Percentiles rank a stretch among this genome's conserved stretches.
Evolutionary conservation across 1,140 invertebrate genomes (phyloP).

Genomic region (Armadillidium nasatum): DNA sequence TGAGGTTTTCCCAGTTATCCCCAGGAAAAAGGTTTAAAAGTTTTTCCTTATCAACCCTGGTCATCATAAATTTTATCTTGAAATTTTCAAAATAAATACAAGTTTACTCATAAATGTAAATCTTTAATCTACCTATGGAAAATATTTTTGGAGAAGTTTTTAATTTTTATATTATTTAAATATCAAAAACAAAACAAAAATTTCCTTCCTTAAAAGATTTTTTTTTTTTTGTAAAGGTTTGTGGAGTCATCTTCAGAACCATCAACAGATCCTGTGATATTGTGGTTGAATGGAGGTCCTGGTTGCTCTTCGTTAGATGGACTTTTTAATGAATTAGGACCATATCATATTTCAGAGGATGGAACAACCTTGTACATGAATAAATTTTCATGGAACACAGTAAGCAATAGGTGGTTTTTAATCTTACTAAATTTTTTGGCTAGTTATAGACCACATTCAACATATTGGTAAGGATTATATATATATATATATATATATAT

Average conservation of each 20-base stretch:
- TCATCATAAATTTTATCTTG: too few relatives aligned
- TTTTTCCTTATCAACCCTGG: too few relatives aligned
- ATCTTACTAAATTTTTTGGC: too few relatives aligned
- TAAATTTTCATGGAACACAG: conserved; percentile 26
- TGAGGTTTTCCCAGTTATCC: too few relatives aligned
- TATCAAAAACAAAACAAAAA: background rate
- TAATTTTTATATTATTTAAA: background rate
- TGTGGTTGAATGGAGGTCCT: conserved; percentile 31
- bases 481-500: too few relatives aligned
- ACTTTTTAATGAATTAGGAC: conserved; percentile 32
- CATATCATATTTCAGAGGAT: conserved; percentile 25
- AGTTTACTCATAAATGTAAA: too few relatives aligned
- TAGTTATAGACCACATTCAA: too few relatives aligned
- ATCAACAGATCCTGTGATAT: conserved; percentile 20
- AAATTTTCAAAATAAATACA: too few relatives aligned
- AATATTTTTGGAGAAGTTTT: background rate
- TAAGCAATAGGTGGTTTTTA: background rate
- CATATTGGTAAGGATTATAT: too few relatives aligned
- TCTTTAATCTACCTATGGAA: too few relatives aligned
- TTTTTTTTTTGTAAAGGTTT: conserved; percentile 20
- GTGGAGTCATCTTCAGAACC: conserved; percentile 23
- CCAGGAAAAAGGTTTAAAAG: too few relatives aligned
- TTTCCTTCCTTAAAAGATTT: background rate
- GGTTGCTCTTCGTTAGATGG: conserved; percentile 30
- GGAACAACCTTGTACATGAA: conserved; percentile 17